phyloP scores from a whole-genome alignment of 2,888 invertebrate species.

The Erannis defoliaria region DNA sequence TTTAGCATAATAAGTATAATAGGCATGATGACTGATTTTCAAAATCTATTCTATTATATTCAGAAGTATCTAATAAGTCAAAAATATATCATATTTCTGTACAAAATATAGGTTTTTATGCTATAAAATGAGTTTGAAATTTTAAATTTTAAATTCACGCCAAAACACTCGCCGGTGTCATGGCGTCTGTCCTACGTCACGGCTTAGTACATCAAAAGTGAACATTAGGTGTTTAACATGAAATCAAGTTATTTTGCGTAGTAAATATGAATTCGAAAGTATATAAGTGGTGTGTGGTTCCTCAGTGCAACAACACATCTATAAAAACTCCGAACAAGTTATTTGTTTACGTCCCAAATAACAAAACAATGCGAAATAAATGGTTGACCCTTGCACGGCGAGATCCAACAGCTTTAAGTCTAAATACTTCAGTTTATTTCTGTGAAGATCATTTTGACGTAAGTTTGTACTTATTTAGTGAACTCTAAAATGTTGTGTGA shows the following conservation, averaged over 20 bases:
- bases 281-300: neutral
- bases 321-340: neutral
- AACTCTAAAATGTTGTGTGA: neutral
- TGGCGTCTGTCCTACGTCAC: neutral
- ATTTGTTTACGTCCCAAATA: neutral
- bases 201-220: neutral
- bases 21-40: no score
- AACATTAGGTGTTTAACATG: neutral
- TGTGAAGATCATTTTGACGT: neutral
- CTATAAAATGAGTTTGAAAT: neutral
- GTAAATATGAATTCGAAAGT: neutral
- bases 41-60: no score
- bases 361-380: neutral
- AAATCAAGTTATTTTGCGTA: neutral
- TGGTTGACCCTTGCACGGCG: neutral
- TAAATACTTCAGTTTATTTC: neutral
- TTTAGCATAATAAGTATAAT: no score
- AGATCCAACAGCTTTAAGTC: neutral
- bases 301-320: neutral
- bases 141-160: neutral
- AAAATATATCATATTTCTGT: no score
- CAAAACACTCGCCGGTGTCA: neutral
- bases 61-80: no score
- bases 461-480: neutral
- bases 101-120: neutral